Conservation (phyloP, 1,140 invertebrate genomes). For the Drosophila funebris region DNA sequence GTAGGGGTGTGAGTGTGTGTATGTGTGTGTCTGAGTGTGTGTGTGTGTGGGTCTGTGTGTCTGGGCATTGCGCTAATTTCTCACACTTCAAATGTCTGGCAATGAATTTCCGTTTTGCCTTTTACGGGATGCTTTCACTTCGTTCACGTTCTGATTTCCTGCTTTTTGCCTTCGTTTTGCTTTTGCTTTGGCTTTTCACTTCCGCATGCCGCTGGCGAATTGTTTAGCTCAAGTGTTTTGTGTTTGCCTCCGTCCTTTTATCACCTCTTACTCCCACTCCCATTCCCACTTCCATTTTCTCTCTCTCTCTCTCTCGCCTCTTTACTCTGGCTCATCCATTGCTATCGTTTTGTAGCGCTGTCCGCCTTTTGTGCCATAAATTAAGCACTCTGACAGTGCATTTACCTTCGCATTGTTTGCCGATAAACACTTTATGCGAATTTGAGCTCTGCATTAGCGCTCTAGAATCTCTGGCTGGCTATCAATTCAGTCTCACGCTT, state of each 20-base stretch:
- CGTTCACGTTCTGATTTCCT: constrained; percentile 55
- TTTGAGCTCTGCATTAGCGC: constrained; percentile 39
- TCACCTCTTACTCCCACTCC: not conserved
- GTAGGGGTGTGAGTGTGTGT: constrained; percentile 7
- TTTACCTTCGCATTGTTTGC: constrained; percentile 56
- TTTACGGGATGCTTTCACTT: constrained; percentile 47
- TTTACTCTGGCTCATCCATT: too few species aligned
- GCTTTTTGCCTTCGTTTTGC: constrained; percentile 20
- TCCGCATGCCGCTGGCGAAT: constrained; percentile 46
- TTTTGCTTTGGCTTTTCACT: constrained; percentile 55
- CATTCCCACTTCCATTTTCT: not conserved
- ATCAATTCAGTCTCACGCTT: constrained; percentile 9
- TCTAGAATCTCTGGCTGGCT: not conserved
- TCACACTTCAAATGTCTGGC: constrained; percentile 73
- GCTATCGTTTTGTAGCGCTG: constrained; percentile 19
- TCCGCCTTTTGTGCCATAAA: constrained; percentile 52
- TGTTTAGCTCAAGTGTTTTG: constrained; percentile 46
- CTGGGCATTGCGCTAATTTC: constrained; percentile 65
- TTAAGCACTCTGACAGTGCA: constrained; percentile 65
- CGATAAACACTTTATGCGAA: constrained; percentile 48
- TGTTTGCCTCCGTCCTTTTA: constrained; percentile 16
- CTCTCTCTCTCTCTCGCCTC: not conserved
- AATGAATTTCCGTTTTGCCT: constrained; percentile 68
- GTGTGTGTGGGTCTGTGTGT: constrained; percentile 9
- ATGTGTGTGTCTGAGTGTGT: not conserved